phyloP scores from a whole-genome alignment of 2,113 vertebrate species.

The Sus scrofa region DNA sequence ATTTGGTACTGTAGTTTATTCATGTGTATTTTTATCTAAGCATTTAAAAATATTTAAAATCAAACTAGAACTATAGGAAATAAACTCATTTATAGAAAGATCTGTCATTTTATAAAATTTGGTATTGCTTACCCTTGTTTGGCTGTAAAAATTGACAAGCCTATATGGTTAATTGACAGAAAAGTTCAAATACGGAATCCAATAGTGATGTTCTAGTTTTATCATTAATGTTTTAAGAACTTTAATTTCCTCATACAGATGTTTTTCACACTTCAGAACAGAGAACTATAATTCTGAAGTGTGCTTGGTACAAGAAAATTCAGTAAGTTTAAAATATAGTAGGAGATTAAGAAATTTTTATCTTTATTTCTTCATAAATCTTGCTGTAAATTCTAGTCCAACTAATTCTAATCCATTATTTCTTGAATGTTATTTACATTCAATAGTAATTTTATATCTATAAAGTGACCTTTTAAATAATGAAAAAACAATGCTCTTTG shows the following conservation, averaged over 20 bases:
- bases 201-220: not conserved
- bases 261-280: not conserved
- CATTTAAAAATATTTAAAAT: not conserved
- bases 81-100: not conserved
- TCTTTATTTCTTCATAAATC: slow-evolving; percentile 44
- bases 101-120: not conserved
- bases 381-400: not conserved
- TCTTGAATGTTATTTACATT: slow-evolving; percentile 58
- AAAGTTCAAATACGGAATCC: not conserved
- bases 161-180: not conserved
- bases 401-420: slow-evolving; percentile 22
- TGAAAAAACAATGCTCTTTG: slow-evolving; percentile 30
- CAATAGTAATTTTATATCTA: not conserved
- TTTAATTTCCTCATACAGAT: not conserved
- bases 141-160: not conserved
- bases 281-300: slow-evolving; percentile 18
- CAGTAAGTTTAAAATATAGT: slow-evolving; percentile 1
- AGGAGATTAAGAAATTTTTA: slow-evolving; percentile 25
- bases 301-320: slow-evolving; percentile 19
- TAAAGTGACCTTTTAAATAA: slow-evolving; percentile 48
- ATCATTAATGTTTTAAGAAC: not conserved
- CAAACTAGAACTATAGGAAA: not conserved
- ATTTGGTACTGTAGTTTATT: not conserved
- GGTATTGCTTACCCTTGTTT: not conserved
- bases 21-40: not conserved